Conservation (phyloP, 2,113 vertebrate genomes). For the Glaucidium brasilianum region DNA sequence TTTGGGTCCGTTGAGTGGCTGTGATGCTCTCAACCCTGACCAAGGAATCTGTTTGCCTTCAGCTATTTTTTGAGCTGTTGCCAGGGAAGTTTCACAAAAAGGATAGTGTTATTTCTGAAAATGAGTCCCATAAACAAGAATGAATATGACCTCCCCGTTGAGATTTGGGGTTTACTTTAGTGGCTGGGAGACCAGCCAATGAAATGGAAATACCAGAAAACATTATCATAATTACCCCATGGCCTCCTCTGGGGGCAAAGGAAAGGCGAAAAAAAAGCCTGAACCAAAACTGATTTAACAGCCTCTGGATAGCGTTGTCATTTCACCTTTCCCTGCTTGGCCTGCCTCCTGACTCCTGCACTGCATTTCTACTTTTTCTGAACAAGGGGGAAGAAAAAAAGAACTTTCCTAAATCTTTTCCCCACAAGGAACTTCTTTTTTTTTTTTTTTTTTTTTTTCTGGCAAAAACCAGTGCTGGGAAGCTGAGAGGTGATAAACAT, state of each 20-base stretch:
- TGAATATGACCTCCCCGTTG: constrained; percentile 64
- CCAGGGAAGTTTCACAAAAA: constrained; percentile 72
- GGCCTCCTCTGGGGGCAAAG: constrained; percentile 51
- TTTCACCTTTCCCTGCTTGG: background rate
- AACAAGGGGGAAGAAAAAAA: background rate
- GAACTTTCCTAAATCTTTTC: background rate
- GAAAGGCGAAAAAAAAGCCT: background rate
- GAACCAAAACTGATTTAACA: background rate
- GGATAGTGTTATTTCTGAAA: constrained; percentile 74
- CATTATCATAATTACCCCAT: constrained; percentile 77
- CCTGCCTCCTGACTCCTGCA: background rate
- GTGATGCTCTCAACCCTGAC: background rate
- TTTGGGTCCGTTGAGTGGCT: background rate
- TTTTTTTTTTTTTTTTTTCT: background rate
- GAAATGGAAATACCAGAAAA: constrained; percentile 75
- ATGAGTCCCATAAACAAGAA: constrained; percentile 78
- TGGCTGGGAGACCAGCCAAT: constrained; percentile 73
- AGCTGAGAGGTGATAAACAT: background rate
- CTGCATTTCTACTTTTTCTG: background rate
- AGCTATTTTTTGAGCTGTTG: constrained; percentile 61
- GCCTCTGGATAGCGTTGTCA: background rate
- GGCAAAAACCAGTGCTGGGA: background rate
- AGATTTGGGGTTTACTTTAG: constrained; percentile 74
- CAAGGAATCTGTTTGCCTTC: constrained; percentile 17
- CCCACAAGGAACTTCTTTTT: fast-evolving